Conservation (phyloP, 1,140 invertebrate species). For the Callitettix versicolor region DNA sequence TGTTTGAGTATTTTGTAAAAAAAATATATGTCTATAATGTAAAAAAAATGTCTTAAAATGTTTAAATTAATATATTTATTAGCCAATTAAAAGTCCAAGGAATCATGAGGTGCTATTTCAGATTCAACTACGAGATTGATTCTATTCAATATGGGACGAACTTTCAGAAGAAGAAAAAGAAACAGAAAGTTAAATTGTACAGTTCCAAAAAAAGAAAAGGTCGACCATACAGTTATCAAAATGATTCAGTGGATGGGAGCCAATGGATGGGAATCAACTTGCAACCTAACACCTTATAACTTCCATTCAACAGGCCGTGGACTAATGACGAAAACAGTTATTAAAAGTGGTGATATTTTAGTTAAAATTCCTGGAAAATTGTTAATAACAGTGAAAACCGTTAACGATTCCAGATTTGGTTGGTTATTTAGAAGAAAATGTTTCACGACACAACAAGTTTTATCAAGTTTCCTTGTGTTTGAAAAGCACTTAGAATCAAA, state of each 20-base stretch:
- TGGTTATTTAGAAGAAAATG: constrained; percentile 16
- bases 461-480: constrained; percentile 36
- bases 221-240: constrained; percentile 10
- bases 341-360: constrained; percentile 31
- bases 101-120: not conserved
- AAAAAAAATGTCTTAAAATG: too few relatives aligned
- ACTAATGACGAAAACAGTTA: constrained; percentile 31
- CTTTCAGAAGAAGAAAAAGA: constrained; percentile 1
- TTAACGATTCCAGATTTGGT: constrained; percentile 21
- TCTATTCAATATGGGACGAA: constrained; percentile 11
- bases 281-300: constrained; percentile 16
- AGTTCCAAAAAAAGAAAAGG: not conserved
- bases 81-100: too few relatives aligned
- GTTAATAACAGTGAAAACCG: constrained; percentile 33
- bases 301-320: constrained; percentile 36
- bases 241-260: constrained; percentile 25
- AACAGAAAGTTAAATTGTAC: not conserved
- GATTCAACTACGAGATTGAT: constrained; percentile 4
- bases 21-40: too few relatives aligned
- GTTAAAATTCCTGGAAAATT: constrained; percentile 34
- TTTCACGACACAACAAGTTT: constrained; percentile 27
- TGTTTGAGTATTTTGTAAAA: too few relatives aligned
- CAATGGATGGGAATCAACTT: constrained; percentile 24
- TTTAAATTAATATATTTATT: too few relatives aligned
- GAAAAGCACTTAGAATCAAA: constrained; percentile 23